Base-by-base conservation (phyloP, 1,140 invertebrate genomes). In the Pseudoatta argentina region DNA sequence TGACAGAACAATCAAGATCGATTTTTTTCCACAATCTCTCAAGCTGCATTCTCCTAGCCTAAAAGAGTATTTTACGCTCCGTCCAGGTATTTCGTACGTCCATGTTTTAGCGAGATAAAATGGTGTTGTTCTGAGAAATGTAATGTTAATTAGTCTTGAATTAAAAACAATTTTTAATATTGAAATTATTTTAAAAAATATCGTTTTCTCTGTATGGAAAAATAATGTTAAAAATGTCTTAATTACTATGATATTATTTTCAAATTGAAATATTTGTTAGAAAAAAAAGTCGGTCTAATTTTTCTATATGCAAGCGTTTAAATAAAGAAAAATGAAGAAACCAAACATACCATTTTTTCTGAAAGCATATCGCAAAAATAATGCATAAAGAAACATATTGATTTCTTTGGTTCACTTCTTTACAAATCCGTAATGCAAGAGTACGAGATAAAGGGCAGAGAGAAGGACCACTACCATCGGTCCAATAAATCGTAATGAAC, bases 401-500 rank as follows among this genome's bases (percentile, higher is more conserved):
- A 79, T 27, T 53, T 39, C n/a, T 79, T 24, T 71, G 10, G 0
- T 81, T 59, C 30, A 59, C 44, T 39, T 57, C 30, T 69, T 82
- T 75, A 39, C 34, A 63, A 83, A 83, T 83, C 21, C 5, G 18
- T 30, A 27, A 61, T 8, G 27, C n/a, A 67, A 73, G 14, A 63
- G n/a, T 30, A 61, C n/a, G 44, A 61, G 39, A 61, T 27, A 59
- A 73, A 63, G 55, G 69, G 14, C 27, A 8, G 39, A 55, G 39
- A 87, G 39, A 83, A 79, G 73, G 51, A 69, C 61, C 67, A 79
- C 77, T 75, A 61, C 61, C 57, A 30, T 51, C 30, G 64, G 61
- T 44, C 30, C 85, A 66, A 77, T 87, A 88, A 91, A 91, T 88
- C 34, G 64, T 86, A 88, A 91, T 72, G 85, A 90, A 44, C 82